These are phyloP conservation scores for Nemopilema nomurai DNA, from an alignment of 30 jellyfish, hydroid and myxozoan species.

Conservation along the genomic window DNA sequence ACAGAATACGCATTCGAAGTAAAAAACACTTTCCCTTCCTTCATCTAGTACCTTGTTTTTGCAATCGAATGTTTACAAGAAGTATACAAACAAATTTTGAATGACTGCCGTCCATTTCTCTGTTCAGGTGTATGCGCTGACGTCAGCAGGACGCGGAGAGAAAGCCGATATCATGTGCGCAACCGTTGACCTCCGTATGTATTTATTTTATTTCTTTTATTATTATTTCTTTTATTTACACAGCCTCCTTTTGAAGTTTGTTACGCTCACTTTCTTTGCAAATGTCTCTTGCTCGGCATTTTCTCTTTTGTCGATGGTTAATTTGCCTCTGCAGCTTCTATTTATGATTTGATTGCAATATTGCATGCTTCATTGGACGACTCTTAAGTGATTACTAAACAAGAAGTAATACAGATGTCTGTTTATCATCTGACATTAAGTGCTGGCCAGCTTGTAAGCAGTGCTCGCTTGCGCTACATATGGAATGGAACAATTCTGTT, in stretches of 20 bases:
- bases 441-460: too few relatives aligned
- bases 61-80: not conserved
- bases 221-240: not conserved
- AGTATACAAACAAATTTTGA: not conserved
- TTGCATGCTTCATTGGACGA: too few relatives aligned
- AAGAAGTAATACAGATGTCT: too few relatives aligned
- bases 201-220: not conserved
- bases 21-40: not conserved
- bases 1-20: constrained; percentile 73
- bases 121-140: constrained; percentile 68
- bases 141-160: constrained; percentile 81
- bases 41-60: too few relatives aligned
- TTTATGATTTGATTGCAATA: too few relatives aligned
- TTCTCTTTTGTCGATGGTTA: too few relatives aligned
- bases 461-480: too few relatives aligned
- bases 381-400: too few relatives aligned
- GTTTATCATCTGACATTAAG: too few relatives aligned
- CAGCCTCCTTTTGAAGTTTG: not conserved
- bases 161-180: constrained; percentile 59
- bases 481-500: too few relatives aligned
- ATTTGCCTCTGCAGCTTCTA: too few relatives aligned
- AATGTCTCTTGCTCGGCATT: not conserved
- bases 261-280: not conserved
- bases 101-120: not conserved
- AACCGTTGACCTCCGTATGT: constrained; percentile 75